Evolutionary conservation across 2,797 vertebrate species (phyloP).

Genomic region (Molossus alvarezi): DNA sequence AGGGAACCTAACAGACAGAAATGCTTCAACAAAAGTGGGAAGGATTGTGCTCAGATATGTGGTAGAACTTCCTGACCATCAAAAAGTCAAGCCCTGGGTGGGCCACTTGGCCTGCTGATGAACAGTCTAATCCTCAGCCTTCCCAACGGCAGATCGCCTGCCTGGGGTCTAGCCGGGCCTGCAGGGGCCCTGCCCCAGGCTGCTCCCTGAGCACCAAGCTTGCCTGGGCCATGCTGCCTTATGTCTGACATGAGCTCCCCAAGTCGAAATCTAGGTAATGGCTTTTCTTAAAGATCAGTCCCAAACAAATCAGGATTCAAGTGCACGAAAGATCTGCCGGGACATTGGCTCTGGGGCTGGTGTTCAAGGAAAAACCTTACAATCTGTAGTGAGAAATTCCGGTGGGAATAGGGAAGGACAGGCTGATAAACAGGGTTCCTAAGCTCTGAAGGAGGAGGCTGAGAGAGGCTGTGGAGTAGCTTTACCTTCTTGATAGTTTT

Average conservation of each 20-base stretch:
- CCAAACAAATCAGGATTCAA: constrained; percentile 32
- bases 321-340: neutral
- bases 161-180: neutral
- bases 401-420: neutral
- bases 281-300: neutral
- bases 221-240: neutral
- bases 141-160: neutral
- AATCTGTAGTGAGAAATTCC: neutral
- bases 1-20: neutral
- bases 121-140: neutral
- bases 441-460: neutral
- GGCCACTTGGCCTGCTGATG: too few species aligned
- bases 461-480: neutral
- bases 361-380: neutral
- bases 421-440: neutral
- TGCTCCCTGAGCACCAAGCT: neutral
- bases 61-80: neutral
- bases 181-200: neutral
- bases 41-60: neutral
- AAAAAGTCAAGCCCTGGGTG: neutral
- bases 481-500: neutral
- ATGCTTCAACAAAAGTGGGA: neutral
- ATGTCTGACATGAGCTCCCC: neutral
- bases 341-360: neutral
- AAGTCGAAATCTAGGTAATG: neutral